phyloP scores from a whole-genome alignment of 2,888 invertebrate species.

The Ectemnius continuus region DNA sequence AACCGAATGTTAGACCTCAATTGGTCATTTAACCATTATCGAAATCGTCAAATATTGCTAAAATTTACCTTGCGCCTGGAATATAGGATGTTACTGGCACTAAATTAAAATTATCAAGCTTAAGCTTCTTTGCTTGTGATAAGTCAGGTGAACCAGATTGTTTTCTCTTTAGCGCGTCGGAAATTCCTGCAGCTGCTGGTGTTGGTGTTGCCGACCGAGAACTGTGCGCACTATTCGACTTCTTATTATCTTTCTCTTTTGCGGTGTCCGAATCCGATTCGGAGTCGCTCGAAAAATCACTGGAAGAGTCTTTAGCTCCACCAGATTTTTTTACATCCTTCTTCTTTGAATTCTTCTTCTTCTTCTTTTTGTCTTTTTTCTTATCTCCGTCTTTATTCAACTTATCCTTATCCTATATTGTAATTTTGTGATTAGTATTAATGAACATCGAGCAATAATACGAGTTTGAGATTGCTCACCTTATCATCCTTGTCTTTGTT shows the following conservation, averaged over 20 bases:
- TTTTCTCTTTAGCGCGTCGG: constrained; percentile 70
- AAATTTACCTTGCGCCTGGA: constrained; percentile 78
- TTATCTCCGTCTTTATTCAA: constrained; percentile 75
- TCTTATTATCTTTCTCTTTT: constrained; percentile 78
- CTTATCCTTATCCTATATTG: constrained; percentile 78
- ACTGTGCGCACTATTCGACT: constrained; percentile 79
- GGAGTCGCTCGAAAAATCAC: constrained; percentile 73
- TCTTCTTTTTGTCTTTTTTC: constrained; percentile 76
- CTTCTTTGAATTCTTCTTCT: constrained; percentile 75
- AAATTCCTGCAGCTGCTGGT: constrained; percentile 75
- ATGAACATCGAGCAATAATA: not conserved
- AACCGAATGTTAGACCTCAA: not conserved
- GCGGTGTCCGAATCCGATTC: constrained; percentile 70
- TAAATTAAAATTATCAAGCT: constrained; percentile 78
- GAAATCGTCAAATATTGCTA: too few relatives aligned
- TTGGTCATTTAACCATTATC: too few relatives aligned
- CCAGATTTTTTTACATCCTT: constrained; percentile 66
- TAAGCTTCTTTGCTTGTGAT: constrained; percentile 80
- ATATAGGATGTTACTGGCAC: constrained; percentile 77
- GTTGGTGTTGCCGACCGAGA: constrained; percentile 79
- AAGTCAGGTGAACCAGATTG: constrained; percentile 77
- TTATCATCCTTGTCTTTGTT: constrained; percentile 81
- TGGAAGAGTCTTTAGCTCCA: constrained; percentile 72
- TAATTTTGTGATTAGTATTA: not conserved
- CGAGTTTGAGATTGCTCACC: constrained; percentile 68